A percentile compares a stretch with the other conserved stretches of the same genome.
phyloP scores from a whole-genome alignment of 2,797 vertebrate species.

The Chaenodraco wilsoni region DNA sequence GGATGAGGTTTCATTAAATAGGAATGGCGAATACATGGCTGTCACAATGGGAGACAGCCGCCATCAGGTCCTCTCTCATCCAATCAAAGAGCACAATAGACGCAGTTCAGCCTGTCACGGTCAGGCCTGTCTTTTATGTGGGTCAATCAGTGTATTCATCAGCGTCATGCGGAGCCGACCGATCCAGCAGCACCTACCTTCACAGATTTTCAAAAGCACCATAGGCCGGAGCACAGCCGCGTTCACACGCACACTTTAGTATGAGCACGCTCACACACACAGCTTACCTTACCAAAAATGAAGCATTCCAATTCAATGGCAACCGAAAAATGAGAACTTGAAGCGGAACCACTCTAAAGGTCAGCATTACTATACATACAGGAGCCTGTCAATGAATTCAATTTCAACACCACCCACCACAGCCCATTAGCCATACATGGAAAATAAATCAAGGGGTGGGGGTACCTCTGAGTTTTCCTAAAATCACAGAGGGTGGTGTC shows the following conservation, averaged over 20 bases:
- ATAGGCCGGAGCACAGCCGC: conserved; percentile 39
- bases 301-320: conserved; percentile 48
- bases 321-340: conserved; percentile 41
- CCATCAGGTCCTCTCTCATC: conserved; percentile 67
- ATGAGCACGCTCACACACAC: conserved; percentile 26
- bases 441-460: conserved; percentile 27
- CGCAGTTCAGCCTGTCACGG: conserved; percentile 59
- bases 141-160: conserved; percentile 81
- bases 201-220: conserved; percentile 61
- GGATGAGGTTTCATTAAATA: conserved; percentile 47
- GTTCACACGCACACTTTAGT: conserved; percentile 33
- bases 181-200: conserved; percentile 75
- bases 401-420: conserved; percentile 49
- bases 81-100: conserved; percentile 77
- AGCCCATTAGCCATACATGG: conserved; percentile 58
- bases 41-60: conserved; percentile 62
- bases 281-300: conserved; percentile 70
- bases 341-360: conserved; percentile 38
- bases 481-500: conserved; percentile 69
- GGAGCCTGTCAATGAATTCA: conserved; percentile 47
- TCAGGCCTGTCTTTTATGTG: conserved; percentile 59
- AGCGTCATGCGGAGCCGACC: conserved; percentile 74
- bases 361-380: conserved; percentile 38
- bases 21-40: conserved; percentile 38
- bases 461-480: conserved; percentile 74